Evolutionary conservation across 2,888 invertebrate genomes (phyloP).

Genomic region (Meiosimyza platycephala): DNA sequence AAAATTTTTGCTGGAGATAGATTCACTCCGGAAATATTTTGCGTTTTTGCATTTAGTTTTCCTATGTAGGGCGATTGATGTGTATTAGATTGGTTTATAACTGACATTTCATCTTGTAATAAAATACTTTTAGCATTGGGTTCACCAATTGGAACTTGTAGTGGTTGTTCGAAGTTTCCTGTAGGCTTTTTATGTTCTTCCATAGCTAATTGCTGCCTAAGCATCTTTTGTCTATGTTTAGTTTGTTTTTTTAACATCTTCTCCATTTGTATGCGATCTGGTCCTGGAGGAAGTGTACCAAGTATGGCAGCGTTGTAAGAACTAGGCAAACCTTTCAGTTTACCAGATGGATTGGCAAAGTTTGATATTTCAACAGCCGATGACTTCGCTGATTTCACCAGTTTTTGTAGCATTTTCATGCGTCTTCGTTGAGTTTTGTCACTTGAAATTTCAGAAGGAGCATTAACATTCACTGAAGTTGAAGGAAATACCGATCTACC

Average conservation of each 20-base stretch:
- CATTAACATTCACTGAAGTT: neutral
- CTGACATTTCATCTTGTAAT: neutral
- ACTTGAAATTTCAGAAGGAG: constrained; percentile 33
- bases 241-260: constrained; percentile 57
- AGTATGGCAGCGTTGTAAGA: constrained; percentile 39
- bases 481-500: neutral
- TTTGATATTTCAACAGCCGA: constrained; percentile 34
- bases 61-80: neutral
- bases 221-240: constrained; percentile 53
- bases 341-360: constrained; percentile 42
- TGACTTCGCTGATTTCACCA: constrained; percentile 43
- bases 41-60: neutral
- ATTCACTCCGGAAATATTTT: neutral
- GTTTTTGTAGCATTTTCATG: constrained; percentile 58
- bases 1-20: neutral
- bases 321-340: constrained; percentile 31
- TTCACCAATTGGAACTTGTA: neutral
- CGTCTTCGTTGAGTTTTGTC: constrained; percentile 58
- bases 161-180: constrained; percentile 25
- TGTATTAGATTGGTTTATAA: neutral
- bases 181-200: neutral
- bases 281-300: constrained; percentile 37
- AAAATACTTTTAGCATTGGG: neutral
- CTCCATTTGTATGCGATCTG: constrained; percentile 52
- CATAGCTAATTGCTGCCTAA: constrained; percentile 44